Evolutionary conservation across 2,113 vertebrate genomes (phyloP).

Genomic region (Crotalus horridus): DNA sequence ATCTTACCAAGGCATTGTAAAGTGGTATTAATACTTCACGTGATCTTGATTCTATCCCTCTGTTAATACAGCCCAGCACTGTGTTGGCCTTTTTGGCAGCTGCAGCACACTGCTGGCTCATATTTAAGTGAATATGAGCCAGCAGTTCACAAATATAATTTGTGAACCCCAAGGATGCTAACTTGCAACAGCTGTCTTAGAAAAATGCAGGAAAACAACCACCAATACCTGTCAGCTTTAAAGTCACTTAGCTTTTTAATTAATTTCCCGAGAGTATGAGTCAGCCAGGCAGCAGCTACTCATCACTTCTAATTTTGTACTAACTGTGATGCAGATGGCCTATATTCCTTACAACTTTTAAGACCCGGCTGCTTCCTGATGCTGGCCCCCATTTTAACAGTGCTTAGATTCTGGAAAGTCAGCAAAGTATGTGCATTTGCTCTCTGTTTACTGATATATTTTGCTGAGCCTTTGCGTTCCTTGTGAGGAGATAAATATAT

Average conservation of each 20-base stretch:
- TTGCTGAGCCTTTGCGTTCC: neutral
- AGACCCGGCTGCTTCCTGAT: neutral
- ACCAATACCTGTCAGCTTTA: slow-evolving; percentile 18
- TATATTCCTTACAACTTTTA: neutral
- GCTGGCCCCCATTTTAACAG: neutral
- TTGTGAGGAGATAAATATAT: neutral
- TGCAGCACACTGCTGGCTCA: no score
- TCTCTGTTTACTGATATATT: neutral
- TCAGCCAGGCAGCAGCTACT: slow-evolving; percentile 35
- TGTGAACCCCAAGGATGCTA: neutral
- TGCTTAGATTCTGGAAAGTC: neutral
- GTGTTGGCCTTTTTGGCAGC: no score
- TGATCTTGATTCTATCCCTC: no score
- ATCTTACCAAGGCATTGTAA: no score
- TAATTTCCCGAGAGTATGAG: slow-evolving; percentile 34
- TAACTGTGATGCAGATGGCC: slow-evolving; percentile 15
- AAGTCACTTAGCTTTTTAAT: slow-evolving; percentile 39
- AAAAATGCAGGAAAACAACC: neutral
- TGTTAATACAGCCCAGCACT: no score
- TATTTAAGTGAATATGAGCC: no score
- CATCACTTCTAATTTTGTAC: slow-evolving; percentile 29
- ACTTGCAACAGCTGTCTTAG: neutral
- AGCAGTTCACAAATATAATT: neutral
- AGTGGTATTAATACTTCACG: no score
- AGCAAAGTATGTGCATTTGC: neutral